Evolutionary conservation across 2,113 vertebrate genomes (phyloP), one percentile per base, ranked within the genome.

Genomic region (Alligator sinensis): DNA sequence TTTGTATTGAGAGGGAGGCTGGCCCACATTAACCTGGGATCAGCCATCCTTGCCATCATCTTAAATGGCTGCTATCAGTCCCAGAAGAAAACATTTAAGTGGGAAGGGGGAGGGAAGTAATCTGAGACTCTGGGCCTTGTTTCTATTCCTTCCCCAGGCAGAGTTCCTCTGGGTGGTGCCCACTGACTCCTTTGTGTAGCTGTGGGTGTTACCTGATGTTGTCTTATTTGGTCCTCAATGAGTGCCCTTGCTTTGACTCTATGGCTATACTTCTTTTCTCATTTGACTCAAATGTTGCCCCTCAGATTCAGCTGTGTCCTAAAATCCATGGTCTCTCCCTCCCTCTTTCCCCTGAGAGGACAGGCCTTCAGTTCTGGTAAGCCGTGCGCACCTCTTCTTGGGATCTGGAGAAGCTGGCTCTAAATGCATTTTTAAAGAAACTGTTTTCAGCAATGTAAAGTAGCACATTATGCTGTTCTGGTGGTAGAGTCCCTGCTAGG

Each of bases 241-340:
- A 6, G 0, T 22, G 13, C 30, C 77, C 34, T n/a, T 5, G 0
- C 62, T 70, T 59, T 55, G 62, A 19, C n/a, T 10, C 25, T 9
- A 15, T 18, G 28, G 64, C 34, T 34, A n/a, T 66, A n/a, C 64
- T 18, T 17, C 64, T 17, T 9, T 47, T 76, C 16, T 62, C 47
- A 9, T 82, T 70, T 58, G 70, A 10, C 34, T 12, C 19, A 2
- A 18, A 1, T 54, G 3, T 22, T 34, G 66, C 60, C 9, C 59
- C 75, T 15, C 18, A 47, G 19, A 9, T 68, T 80, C 38, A 9
- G 17, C 3, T 63, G 72, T 18, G 25, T 47, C 21, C 61, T 75
- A 58, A 25, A 3, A 5, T 30, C 34, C 15, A 80, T 47, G 87
- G 13, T 34, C 34, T 34, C 34, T 34, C 34, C 34, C 34, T 34